phyloP scores from a whole-genome alignment of 2,888 invertebrate species.

The Imbricaverruca yamaguchii region DNA sequence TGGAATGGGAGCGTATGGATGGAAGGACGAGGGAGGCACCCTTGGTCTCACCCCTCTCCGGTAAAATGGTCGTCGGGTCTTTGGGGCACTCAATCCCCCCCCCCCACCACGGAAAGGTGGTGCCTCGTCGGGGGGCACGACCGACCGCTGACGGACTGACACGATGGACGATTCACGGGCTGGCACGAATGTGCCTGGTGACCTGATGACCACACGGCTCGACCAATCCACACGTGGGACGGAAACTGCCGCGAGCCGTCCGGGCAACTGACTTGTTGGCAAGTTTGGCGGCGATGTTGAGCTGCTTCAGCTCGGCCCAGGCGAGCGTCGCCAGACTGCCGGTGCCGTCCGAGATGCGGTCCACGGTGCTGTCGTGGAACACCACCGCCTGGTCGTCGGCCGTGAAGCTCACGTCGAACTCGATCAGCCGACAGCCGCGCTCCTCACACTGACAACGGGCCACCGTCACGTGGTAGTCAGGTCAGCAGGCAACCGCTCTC shows the following conservation, averaged over 20 bases:
- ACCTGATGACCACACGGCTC: too few relatives aligned
- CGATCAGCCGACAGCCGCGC: constrained; percentile 63
- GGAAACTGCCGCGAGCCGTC: background rate
- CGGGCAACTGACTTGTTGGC: background rate
- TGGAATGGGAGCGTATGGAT: too few relatives aligned
- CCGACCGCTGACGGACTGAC: too few relatives aligned
- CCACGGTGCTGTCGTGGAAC: constrained; percentile 65
- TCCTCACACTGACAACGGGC: constrained; percentile 54
- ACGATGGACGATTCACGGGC: too few relatives aligned
- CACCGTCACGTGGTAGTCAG: background rate
- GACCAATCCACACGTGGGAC: too few relatives aligned
- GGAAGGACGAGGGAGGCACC: too few relatives aligned
- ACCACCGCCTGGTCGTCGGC: constrained; percentile 65
- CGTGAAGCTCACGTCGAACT: constrained; percentile 67
- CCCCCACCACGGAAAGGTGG: too few relatives aligned
- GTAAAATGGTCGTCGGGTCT: too few relatives aligned
- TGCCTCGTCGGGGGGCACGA: too few relatives aligned
- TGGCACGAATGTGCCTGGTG: too few relatives aligned
- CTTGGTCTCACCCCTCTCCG: too few relatives aligned
- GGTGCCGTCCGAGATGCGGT: constrained; percentile 54
- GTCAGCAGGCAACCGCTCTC: background rate
- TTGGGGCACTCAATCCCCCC: too few relatives aligned
- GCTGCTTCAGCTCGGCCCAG: constrained; percentile 54
- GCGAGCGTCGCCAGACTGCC: constrained; percentile 51
- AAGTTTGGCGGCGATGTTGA: constrained; percentile 44